Evolutionary conservation across 1,140 invertebrate species (phyloP).

Genomic region (Drosophila chauvacae): DNA sequence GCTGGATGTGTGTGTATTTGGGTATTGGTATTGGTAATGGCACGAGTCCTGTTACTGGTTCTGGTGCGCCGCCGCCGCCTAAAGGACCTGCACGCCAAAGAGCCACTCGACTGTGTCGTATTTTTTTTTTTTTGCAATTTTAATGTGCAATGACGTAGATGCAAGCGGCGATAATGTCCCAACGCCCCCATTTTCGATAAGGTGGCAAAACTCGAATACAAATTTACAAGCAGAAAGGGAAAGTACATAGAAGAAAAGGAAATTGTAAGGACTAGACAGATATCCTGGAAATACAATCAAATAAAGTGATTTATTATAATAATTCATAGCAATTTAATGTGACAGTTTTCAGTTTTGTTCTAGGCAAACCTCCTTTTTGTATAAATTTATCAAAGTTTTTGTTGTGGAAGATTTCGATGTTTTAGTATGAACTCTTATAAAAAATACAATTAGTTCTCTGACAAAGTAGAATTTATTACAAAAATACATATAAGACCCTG

Average conservation of each 20-base stretch:
- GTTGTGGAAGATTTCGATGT: too few relatives aligned
- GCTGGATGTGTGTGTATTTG: slow-evolving; percentile 9
- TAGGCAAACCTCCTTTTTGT: too few relatives aligned
- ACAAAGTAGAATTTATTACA: background rate
- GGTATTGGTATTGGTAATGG: slow-evolving; percentile 16
- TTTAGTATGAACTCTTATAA: too few relatives aligned
- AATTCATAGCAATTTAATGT: too few relatives aligned
- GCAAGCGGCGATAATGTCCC: slow-evolving; percentile 63
- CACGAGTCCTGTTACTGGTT: background rate
- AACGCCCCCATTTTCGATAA: slow-evolving; percentile 60
- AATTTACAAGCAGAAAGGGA: slow-evolving; percentile 25
- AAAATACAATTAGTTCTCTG: too few relatives aligned
- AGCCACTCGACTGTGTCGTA: slow-evolving; percentile 43
- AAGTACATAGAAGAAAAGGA: background rate
- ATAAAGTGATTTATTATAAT: too few relatives aligned
- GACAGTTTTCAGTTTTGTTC: too few relatives aligned
- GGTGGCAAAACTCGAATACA: slow-evolving; percentile 57
- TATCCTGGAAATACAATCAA: background rate
- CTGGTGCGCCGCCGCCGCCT: slow-evolving; percentile 19
- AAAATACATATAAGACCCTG: background rate
- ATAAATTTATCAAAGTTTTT: too few relatives aligned
- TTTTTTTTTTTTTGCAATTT: slow-evolving; percentile 74
- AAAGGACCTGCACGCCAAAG: slow-evolving; percentile 49
- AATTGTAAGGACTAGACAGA: background rate
- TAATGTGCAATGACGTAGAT: slow-evolving; percentile 77